Evolutionary conservation across 2,113 vertebrate genomes (phyloP), one percentile per base, ranked within the genome.

Genomic region (Symphodus melops): DNA sequence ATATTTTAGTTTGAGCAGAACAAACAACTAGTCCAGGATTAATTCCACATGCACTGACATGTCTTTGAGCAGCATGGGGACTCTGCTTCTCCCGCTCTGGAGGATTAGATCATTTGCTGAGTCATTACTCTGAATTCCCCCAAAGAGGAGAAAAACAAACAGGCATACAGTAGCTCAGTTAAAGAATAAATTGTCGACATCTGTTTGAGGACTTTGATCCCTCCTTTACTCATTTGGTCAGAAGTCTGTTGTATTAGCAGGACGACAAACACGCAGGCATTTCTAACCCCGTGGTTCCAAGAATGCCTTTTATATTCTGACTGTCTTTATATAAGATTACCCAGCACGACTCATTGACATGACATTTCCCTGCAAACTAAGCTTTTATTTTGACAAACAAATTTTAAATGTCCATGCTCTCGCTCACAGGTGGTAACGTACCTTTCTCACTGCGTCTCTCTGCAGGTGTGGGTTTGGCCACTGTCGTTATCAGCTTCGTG

Each of bases 401-500:
- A 60, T 28, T 42, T 28, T 12, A 64, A 42, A 39, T 41, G 1
- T 51, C 1, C 1, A 61, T 2, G 21, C 11, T 65, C 20, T 55
- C 59, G 17, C 65, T 25, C 28, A 56, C 19, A 70, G n/a, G 42
- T 72, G 58, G 1, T 9, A 12, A 5, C 0, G 56, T 51, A 16
- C 59, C 1, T 28, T 53, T 9, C 46, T 57, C 28, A 56, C 19
- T 1, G 5, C 87, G 58, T 81, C 68, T 66, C 77, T 86, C 59
- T 57, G 59, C 89, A 95, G 94, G 94, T 89, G 91, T 94, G 28
- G 94, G 93, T 23, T 68, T 94, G 58, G 92, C 93, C 56, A 93
- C 93, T 33, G 91, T 94, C 28, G 87, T 94, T 42, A 93, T 95
- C 57, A 92, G 92, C 68, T 93, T 88, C n/a, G 69, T 95, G 54